Base-by-base conservation (phyloP, 2,797 vertebrate species). In the Uromys caudimaculatus region DNA sequence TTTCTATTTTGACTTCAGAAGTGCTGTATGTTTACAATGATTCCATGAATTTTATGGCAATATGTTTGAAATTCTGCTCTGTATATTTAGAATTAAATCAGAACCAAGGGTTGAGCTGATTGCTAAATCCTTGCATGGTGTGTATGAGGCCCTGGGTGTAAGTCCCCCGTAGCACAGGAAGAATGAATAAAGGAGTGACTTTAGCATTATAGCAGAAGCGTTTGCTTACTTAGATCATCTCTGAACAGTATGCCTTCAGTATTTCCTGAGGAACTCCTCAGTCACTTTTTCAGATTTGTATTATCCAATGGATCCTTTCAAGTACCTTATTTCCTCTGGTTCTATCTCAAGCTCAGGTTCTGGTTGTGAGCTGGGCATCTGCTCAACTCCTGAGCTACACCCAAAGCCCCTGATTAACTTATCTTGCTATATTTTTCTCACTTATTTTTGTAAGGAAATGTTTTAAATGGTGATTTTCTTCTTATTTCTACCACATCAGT, bases 1-100 rank as follows among this genome's bases (percentile, higher is more conserved):
- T 64, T 75, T 84, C 54, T 41, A 9, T 86, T 92, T 95, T 92
- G 17, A 90, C 35, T 73, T 85, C 52, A 90, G 90, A 81, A 67
- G 58, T 93, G 8, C 35, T 86, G 13, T 86, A 6, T 89, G 47
- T 90, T 89, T 90, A 86, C 47, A 24, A 81, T 58, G 67, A 81
- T 44, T 90, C 38, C 41, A 60, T 90, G 58, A 87, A 82, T 83
- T 77, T 86, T 76, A 47, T 86, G 86, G 44, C 13, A 50, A 17
- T 77, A 50, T 6, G 29, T 89, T 94, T 92, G 41, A 92, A 90
- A 76, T 76, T 77, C 56, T 85, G 4, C 27, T 86, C 38, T 94
- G 8, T 90, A 16, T 88, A 54, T 79, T 67, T 79, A 79, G 64
- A 92, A 16, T 58, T 16, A 71, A 24, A 54, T 71, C 35, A 8